Evolutionary conservation across 1,140 invertebrate genomes (phyloP).

Genomic region (Cephus cinctus): DNA sequence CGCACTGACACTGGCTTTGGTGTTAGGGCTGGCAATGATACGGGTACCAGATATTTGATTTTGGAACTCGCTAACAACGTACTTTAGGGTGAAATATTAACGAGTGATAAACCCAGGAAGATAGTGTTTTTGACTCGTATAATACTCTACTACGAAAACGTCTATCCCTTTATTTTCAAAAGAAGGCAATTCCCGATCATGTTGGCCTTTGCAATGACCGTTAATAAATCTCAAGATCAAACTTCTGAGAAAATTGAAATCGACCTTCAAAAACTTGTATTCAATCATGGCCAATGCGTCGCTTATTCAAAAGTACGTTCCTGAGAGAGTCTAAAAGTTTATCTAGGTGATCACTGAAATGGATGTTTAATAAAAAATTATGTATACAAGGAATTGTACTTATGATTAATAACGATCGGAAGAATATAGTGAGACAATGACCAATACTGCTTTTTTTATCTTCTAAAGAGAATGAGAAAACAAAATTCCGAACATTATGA

Average conservation of each 20-base stretch:
- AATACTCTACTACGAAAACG: constrained; percentile 12
- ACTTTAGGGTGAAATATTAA: constrained; percentile 21
- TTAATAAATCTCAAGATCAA: constrained; percentile 49
- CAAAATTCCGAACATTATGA: too few species aligned
- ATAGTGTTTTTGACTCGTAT: constrained; percentile 20
- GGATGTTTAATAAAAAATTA: constrained; percentile 7
- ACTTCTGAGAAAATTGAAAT: constrained; percentile 33
- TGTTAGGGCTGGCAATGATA: too few species aligned
- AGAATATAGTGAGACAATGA: too few species aligned
- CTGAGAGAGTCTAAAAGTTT: constrained; percentile 7
- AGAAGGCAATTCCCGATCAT: constrained; percentile 26
- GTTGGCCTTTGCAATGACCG: constrained; percentile 57
- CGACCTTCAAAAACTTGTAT: constrained; percentile 31
- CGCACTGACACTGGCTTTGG: too few species aligned
- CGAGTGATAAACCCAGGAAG: constrained; percentile 15
- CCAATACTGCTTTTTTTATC: too few species aligned
- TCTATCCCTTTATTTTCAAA: constrained; percentile 14
- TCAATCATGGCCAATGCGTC: constrained; percentile 40
- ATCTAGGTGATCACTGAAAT: background rate
- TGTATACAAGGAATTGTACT: too few species aligned
- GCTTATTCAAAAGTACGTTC: constrained; percentile 24
- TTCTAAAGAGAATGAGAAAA: too few species aligned
- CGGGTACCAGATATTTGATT: constrained; percentile 20
- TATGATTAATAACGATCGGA: too few species aligned
- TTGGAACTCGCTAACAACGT: constrained; percentile 17